phyloP scores from a whole-genome alignment of 2,113 vertebrate genomes.

The Macquaria ambigua region DNA sequence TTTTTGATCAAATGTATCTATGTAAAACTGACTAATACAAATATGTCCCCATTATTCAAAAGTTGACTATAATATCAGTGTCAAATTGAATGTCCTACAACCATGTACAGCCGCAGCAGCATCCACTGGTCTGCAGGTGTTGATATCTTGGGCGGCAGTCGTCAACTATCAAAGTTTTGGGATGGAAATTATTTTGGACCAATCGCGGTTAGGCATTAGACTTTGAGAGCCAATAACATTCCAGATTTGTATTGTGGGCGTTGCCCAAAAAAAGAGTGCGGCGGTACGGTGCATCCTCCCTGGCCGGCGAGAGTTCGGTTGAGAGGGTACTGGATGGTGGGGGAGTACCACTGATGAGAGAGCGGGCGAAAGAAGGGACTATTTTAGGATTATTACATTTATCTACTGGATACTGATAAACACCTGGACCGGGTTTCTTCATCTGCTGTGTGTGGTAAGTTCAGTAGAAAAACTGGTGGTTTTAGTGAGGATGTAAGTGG shows the following conservation, averaged over 20 bases:
- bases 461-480: not conserved
- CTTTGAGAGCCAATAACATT: slow-evolving; percentile 70
- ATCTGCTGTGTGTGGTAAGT: slow-evolving; percentile 75
- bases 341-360: slow-evolving; percentile 84
- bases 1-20: not conserved
- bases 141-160: slow-evolving; percentile 13
- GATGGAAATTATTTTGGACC: slow-evolving; percentile 65
- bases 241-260: slow-evolving; percentile 56
- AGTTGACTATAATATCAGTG: not conserved
- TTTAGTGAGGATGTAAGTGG: slow-evolving; percentile 41
- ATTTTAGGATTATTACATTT: slow-evolving; percentile 44
- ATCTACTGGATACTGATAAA: slow-evolving; percentile 40
- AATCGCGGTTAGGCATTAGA: slow-evolving; percentile 56
- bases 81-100: not conserved
- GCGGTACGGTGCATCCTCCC: slow-evolving; percentile 55
- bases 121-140: slow-evolving; percentile 63
- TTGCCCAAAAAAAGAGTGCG: slow-evolving; percentile 34
- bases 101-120: not conserved
- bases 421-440: slow-evolving; percentile 37
- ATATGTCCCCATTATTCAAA: not conserved
- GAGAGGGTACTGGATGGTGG: slow-evolving; percentile 79
- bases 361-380: slow-evolving; percentile 61
- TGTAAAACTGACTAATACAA: not conserved
- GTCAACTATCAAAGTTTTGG: slow-evolving; percentile 61
- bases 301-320: slow-evolving; percentile 81